Evolutionary conservation across 2,888 invertebrate genomes (phyloP).

Genomic region (Stictocephala bisonia): DNA sequence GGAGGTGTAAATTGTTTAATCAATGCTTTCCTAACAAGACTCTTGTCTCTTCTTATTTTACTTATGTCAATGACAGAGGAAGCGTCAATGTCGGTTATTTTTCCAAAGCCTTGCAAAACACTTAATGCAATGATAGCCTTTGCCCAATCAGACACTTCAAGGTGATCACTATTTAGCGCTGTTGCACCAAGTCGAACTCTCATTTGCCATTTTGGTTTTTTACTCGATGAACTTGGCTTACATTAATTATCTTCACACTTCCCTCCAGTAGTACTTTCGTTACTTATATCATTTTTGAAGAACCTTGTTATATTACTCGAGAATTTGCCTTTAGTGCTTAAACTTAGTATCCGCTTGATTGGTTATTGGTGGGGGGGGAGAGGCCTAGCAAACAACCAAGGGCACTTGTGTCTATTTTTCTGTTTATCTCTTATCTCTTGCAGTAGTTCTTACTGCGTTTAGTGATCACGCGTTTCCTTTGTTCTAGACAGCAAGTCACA

Average conservation of each 20-base stretch:
- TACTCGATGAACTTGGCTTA: background rate
- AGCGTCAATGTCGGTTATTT: constrained; percentile 52
- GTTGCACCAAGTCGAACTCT: constrained; percentile 25
- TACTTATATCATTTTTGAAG: background rate
- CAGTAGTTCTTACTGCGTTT: too few species aligned
- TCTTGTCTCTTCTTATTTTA: constrained; percentile 54
- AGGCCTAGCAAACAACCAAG: too few species aligned
- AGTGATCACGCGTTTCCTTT: too few species aligned
- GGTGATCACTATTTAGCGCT: constrained; percentile 15
- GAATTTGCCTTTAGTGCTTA: too few species aligned
- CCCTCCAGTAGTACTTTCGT: background rate
- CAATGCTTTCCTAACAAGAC: constrained; percentile 36
- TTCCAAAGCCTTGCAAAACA: constrained; percentile 22
- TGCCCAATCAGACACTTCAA: constrained; percentile 20
- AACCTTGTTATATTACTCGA: too few species aligned
- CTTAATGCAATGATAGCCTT: constrained; percentile 29
- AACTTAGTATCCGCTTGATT: too few species aligned
- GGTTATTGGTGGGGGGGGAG: too few species aligned
- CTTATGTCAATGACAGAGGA: constrained; percentile 53
- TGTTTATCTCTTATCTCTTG: too few species aligned
- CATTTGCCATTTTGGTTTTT: constrained; percentile 33
- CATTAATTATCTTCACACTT: background rate
- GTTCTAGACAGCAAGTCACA: background rate
- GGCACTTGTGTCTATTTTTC: too few species aligned
- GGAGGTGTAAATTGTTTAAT: constrained; percentile 26